Evolutionary conservation across 2,797 vertebrate species (phyloP).

Genomic region (Myotis myotis): DNA sequence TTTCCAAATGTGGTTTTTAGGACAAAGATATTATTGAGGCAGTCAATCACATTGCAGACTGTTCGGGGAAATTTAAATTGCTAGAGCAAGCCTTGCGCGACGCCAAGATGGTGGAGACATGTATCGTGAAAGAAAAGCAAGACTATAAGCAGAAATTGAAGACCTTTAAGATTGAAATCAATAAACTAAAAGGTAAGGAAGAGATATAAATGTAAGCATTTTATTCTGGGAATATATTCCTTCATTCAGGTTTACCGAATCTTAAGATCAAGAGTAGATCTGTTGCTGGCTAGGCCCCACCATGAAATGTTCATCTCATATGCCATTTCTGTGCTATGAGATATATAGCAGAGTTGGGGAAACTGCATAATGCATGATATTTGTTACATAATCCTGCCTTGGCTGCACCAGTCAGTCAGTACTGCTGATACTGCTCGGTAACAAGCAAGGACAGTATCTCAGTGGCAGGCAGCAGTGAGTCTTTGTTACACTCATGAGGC

Average conservation of each 20-base stretch:
- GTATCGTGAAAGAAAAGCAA: constrained; percentile 84
- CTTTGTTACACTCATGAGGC: accelerated
- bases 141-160: constrained; percentile 85
- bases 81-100: constrained; percentile 83
- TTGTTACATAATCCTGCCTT: not conserved
- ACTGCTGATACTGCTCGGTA: not conserved
- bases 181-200: constrained; percentile 88
- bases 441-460: accelerated
- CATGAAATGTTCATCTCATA: not conserved
- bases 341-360: not conserved
- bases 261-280: not conserved
- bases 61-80: constrained; percentile 84
- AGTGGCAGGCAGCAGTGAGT: accelerated
- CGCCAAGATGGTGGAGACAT: constrained; percentile 81
- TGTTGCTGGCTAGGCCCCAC: not conserved
- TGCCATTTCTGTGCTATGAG: not conserved
- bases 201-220: not conserved
- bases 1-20: constrained; percentile 77
- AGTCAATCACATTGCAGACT: constrained; percentile 86
- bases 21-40: constrained; percentile 90
- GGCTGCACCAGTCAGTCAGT: not conserved
- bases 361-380: not conserved
- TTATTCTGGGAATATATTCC: not conserved
- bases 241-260: not conserved
- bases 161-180: constrained; percentile 82